Evolutionary conservation across 2,113 vertebrate genomes (phyloP), one percentile per base, ranked within the genome.

Genomic region (Fregetta grallaria): DNA sequence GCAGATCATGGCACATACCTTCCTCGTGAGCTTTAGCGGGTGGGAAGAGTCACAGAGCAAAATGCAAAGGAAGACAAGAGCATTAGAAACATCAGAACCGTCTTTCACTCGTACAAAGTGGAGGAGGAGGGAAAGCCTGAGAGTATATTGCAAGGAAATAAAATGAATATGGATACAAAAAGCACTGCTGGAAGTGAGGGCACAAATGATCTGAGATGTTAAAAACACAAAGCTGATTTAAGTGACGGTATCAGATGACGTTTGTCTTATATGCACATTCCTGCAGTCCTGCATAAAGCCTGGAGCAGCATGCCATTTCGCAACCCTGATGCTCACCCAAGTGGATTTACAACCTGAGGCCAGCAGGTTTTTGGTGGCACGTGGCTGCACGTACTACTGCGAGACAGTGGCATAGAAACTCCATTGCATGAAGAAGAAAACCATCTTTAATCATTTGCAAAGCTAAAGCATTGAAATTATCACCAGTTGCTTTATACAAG

Each of bases 1-100:
- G 5, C 72, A 87, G 78, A 93, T 88, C 94, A 95, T 91, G 94
- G 94, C 98, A 99, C 98, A 97, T 98, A 98, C 98, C 98, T 98
- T 98, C 98, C 96, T 98, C 95, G 73, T 96, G 94, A 96, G 80
- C 94, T 86, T 98, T 97, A 76, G 96, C 23, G 7, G 97, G 98
- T 92, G 97, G 90, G 91, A 94, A 96, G 96, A 96, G 86, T 84
- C 96, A 94, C 65, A 86, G 75, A 94, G 84, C 75, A 82, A 81
- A 85, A 96, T 87, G 89, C 86, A 93, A 94, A 88, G 45, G 73
- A 95, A 95, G 76, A 87, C 36, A 65, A 89, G 47, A 92, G 52
- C 1, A 0, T 96, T 96, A 94, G 83, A 91, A 87, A 81, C 44
- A 38, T 63, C 63, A 88, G 45, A 92, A 81, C 36, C 75, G 53